Evolutionary conservation across 2,888 invertebrate genomes (phyloP).

Genomic region (Cyclophora punctaria): DNA sequence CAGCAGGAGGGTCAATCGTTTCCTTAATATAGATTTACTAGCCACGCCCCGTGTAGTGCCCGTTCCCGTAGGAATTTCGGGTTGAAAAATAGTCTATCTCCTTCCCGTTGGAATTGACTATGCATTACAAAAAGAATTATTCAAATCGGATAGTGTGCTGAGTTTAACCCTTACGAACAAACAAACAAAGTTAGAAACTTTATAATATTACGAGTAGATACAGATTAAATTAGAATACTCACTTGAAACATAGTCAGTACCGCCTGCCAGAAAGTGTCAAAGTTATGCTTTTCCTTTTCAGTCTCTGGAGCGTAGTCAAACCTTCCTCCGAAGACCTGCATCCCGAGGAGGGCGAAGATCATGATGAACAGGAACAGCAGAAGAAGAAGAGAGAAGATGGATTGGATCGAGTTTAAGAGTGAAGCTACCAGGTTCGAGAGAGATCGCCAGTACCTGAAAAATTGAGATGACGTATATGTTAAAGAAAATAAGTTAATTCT

Average conservation of each 20-base stretch:
- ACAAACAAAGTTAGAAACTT: neutral
- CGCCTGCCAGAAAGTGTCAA: conserved; percentile 99
- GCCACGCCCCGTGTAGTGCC: no score
- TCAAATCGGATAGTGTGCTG: no score
- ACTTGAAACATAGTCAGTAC: conserved; percentile 99
- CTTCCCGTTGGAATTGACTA: no score
- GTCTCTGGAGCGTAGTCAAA: conserved; percentile 90
- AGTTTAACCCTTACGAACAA: neutral
- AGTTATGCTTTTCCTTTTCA: conserved; percentile 95
- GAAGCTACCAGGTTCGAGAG: conserved; percentile 98
- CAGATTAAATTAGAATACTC: neutral
- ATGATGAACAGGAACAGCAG: conserved; percentile 99
- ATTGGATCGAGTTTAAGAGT: conserved; percentile 98
- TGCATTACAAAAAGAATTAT: no score
- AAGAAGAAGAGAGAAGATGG: conserved; percentile 96
- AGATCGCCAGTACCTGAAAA: conserved; percentile 96
- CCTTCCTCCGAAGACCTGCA: conserved; percentile 99
- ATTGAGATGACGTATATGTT: conserved; percentile 4
- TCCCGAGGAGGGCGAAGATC: conserved; percentile 98
- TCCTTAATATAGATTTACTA: no score
- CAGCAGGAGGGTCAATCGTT: no score
- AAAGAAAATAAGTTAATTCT: no score
- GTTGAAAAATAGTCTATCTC: no score
- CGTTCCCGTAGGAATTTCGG: no score
- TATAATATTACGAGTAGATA: neutral